Evolutionary conservation across 1,140 invertebrate genomes (phyloP).

Genomic region (Pachyrhynchus sulphureomaculatus): DNA sequence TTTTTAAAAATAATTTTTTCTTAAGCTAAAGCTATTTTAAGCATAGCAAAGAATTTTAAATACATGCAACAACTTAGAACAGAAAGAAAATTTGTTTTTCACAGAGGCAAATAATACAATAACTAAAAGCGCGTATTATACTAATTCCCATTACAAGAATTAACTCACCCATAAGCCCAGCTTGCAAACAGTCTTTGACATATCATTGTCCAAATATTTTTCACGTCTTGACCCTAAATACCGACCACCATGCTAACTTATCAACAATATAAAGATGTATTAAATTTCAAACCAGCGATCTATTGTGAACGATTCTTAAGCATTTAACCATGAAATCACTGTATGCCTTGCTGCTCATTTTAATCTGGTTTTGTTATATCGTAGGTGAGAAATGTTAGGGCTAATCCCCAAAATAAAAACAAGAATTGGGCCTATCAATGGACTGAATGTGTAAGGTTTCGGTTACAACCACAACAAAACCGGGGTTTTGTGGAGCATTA

Average conservation of each 20-base stretch:
- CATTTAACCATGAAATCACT: not conserved
- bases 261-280: constrained; percentile 1
- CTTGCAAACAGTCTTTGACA: not conserved
- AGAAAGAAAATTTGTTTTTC: too few species aligned
- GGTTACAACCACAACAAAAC: not conserved
- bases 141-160: not conserved
- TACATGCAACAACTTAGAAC: too few species aligned
- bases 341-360: not conserved
- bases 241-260: constrained; percentile 5
- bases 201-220: constrained; percentile 2
- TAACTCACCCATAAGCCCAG: not conserved
- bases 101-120: too few species aligned
- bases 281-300: not conserved
- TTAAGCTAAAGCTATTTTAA: too few species aligned
- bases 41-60: too few species aligned
- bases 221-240: not conserved
- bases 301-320: not conserved
- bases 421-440: not conserved
- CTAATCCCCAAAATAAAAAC: not conserved
- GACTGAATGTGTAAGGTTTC: not conserved
- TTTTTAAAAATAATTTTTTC: too few species aligned
- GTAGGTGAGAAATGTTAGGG: constrained; percentile 1
- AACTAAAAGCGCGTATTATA: too few species aligned
- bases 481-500: not conserved
- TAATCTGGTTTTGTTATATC: constrained; percentile 1